phyloP scores from a whole-genome alignment of 1,140 invertebrate genomes.

The Caenorhabditis latens region DNA sequence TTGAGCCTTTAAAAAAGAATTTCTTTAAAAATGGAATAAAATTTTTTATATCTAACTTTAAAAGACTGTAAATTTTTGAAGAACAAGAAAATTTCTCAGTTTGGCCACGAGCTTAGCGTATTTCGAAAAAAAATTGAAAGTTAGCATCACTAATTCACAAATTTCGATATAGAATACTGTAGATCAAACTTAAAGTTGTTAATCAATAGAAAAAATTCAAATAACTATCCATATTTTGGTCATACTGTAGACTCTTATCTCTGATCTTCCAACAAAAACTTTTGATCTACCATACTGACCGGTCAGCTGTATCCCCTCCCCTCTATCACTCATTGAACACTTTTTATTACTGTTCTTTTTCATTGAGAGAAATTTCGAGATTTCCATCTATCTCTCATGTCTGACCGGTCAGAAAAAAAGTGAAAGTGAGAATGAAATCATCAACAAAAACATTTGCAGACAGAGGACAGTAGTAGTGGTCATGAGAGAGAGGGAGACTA shows the following conservation, averaged over 20 bases:
- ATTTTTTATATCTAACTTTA: not conserved
- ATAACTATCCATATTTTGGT: not conserved
- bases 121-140: too few species aligned
- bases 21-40: too few species aligned
- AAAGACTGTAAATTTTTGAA: too few species aligned
- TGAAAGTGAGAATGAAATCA: constrained; percentile 20
- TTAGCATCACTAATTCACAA: too few species aligned
- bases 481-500: not conserved
- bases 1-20: too few species aligned
- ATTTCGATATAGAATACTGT: too few species aligned
- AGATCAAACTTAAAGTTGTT: too few species aligned
- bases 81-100: too few species aligned
- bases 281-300: not conserved
- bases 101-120: too few species aligned
- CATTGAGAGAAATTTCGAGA: not conserved
- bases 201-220: too few species aligned
- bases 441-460: constrained; percentile 20
- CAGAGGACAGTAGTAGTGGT: not conserved
- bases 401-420: constrained; percentile 1
- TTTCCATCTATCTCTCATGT: not conserved
- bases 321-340: not conserved
- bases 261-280: not conserved
- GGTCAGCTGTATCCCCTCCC: not conserved
- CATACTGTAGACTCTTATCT: not conserved
- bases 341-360: not conserved